Conservation (phyloP, 2,113 vertebrate species). For the Burhinus bistriatus region DNA sequence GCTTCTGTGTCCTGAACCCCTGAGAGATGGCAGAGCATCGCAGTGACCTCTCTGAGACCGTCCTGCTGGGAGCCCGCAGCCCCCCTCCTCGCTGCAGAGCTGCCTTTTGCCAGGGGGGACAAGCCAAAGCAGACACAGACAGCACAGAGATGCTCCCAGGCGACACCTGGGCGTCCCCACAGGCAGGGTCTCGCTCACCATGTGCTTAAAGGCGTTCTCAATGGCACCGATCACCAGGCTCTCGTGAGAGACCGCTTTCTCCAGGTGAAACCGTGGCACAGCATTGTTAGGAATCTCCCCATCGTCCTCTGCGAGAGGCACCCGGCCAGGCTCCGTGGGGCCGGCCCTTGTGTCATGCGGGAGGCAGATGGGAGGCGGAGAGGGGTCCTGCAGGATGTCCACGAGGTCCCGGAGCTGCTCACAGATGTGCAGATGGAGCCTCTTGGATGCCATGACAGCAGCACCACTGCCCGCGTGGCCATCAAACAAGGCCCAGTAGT, state of each 20-base stretch:
- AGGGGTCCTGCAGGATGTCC: constrained; percentile 86
- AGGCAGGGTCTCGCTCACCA: constrained; percentile 78
- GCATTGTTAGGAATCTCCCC: constrained; percentile 68
- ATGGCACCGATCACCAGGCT: constrained; percentile 93
- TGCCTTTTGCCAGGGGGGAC: background rate
- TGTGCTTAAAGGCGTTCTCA: constrained; percentile 92
- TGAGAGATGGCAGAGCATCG: fast-evolving
- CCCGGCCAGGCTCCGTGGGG: constrained; percentile 36
- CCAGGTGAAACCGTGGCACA: constrained; percentile 84
- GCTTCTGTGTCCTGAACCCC: background rate
- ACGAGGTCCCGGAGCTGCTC: constrained; percentile 88
- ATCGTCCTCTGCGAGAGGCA: constrained; percentile 50
- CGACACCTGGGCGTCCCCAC: fast-evolving
- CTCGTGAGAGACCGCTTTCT: constrained; percentile 90
- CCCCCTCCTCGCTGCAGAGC: background rate
- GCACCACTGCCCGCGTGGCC: constrained; percentile 92
- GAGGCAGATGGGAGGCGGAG: constrained; percentile 83
- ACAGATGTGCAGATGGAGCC: constrained; percentile 87
- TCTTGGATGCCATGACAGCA: constrained; percentile 87
- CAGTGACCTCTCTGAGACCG: background rate
- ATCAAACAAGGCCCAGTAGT: constrained; percentile 94
- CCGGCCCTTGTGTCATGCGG: constrained; percentile 36
- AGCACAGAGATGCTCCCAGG: background rate
- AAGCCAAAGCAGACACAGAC: background rate
- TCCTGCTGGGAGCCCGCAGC: background rate